Evolutionary conservation across 2,797 vertebrate genomes (phyloP).

Genomic region (Malurus splendens): DNA sequence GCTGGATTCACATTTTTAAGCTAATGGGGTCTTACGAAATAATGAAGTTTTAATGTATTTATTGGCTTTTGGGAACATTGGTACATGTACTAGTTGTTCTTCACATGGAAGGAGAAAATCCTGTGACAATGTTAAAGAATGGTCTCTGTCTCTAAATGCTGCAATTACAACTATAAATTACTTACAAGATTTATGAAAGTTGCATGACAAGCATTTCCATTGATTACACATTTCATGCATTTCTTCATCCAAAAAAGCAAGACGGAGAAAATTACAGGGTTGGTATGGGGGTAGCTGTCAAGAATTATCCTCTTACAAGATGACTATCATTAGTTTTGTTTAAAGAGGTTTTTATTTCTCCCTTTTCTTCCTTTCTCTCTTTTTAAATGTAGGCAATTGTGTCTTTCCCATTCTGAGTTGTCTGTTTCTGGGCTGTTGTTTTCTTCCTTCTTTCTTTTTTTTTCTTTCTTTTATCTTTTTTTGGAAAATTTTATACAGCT

Average conservation of each 20-base stretch:
- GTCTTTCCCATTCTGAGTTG: conserved; percentile 2
- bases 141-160: conserved; percentile 31
- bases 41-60: conserved; percentile 24
- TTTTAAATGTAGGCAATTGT: conserved; percentile 48
- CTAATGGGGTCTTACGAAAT: background rate
- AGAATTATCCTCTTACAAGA: conserved; percentile 53
- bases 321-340: conserved; percentile 60
- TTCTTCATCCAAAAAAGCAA: conserved; percentile 52
- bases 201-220: conserved; percentile 50
- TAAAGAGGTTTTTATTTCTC: conserved; percentile 51
- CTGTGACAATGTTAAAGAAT: conserved; percentile 22
- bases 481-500: background rate
- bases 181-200: conserved; percentile 37
- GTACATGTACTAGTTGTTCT: background rate
- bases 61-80: background rate
- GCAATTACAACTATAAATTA: conserved; percentile 45
- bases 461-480: rapidly evolving
- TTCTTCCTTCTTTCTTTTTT: background rate
- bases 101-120: conserved; percentile 15
- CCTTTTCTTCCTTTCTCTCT: conserved; percentile 32
- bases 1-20: conserved; percentile 9
- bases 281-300: conserved; percentile 49
- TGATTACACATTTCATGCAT: conserved; percentile 58
- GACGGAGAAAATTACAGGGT: conserved; percentile 30
- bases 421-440: conserved; percentile 27